Evolutionary conservation across 1,140 invertebrate species (phyloP).

Genomic region (Drosophila arawakana): DNA sequence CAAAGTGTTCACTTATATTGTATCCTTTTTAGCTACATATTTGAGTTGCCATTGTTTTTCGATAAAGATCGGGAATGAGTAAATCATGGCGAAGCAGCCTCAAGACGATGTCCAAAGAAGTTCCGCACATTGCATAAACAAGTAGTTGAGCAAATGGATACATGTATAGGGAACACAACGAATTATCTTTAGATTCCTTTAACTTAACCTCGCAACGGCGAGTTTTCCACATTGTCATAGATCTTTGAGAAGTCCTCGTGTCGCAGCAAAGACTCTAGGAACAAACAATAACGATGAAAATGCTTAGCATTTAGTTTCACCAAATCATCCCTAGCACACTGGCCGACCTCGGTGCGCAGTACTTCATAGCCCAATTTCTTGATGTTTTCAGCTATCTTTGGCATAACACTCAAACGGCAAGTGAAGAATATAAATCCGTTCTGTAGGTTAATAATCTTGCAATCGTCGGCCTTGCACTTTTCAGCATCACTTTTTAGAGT

Average conservation of each 20-base stretch:
- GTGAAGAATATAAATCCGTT: constrained; percentile 51
- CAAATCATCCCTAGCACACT: constrained; percentile 33
- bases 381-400: constrained; percentile 37
- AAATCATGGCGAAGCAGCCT: constrained; percentile 67
- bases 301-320: constrained; percentile 26
- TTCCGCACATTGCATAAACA: constrained; percentile 70
- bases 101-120: constrained; percentile 25
- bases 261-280: constrained; percentile 34
- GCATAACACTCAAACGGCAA: constrained; percentile 44
- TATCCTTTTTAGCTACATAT: constrained; percentile 75
- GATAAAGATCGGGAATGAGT: constrained; percentile 78
- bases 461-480: constrained; percentile 52
- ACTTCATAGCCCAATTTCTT: constrained; percentile 51
- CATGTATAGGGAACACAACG: constrained; percentile 43
- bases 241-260: constrained; percentile 58
- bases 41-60: constrained; percentile 68
- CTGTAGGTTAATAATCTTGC: constrained; percentile 24
- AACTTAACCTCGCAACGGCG: neutral
- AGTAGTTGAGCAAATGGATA: constrained; percentile 80
- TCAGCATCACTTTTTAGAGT: constrained; percentile 44
- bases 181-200: neutral
- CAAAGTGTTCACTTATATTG: constrained; percentile 29
- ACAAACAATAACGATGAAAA: constrained; percentile 39
- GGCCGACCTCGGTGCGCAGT: constrained; percentile 38
- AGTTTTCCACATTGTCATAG: constrained; percentile 65